These are phyloP conservation scores for Xanthorhoe spadicearia DNA, from an alignment of 2,888 invertebrate species.

Conservation along the genomic window DNA sequence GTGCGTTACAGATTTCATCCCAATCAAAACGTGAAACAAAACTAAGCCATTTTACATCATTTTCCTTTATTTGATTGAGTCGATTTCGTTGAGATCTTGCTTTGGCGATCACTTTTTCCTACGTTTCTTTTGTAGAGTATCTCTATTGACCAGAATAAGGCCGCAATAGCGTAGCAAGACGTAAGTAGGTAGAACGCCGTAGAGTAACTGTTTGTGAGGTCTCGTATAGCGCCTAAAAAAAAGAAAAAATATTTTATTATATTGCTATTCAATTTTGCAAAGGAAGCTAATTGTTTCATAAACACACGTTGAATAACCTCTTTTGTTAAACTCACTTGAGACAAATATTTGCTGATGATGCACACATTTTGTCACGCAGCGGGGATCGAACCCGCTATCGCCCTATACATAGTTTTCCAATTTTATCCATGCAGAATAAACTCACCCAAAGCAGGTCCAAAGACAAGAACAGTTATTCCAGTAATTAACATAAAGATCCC, in stretches of 20 bases:
- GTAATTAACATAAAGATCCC: constrained; percentile 83
- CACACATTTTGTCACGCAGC: too few relatives aligned
- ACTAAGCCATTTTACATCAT: constrained; percentile 48
- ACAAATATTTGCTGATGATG: too few relatives aligned
- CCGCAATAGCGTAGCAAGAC: constrained; percentile 59
- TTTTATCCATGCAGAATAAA: neutral
- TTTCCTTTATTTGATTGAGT: constrained; percentile 50
- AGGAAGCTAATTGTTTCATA: neutral
- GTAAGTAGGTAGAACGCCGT: constrained; percentile 84
- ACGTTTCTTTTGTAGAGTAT: constrained; percentile 66
- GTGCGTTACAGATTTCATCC: constrained; percentile 8
- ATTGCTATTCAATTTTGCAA: constrained; percentile 8
- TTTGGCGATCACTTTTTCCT: constrained; percentile 53
- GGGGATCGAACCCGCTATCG: too few relatives aligned
- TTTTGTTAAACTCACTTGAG: too few relatives aligned
- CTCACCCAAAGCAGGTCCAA: constrained; percentile 86
- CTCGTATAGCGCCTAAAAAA: constrained; percentile 82
- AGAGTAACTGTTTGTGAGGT: constrained; percentile 83
- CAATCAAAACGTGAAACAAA: constrained; percentile 10
- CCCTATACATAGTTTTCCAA: too few relatives aligned
- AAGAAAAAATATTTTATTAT: constrained; percentile 1
- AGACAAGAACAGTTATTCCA: constrained; percentile 77
- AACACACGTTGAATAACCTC: too few relatives aligned
- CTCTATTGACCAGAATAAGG: constrained; percentile 69
- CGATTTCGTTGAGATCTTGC: constrained; percentile 34